Percentiles rank a stretch among this genome's conserved stretches.
phyloP scores from a whole-genome alignment of 2,113 vertebrate genomes.

The Dolichallabes microphthalmus region DNA sequence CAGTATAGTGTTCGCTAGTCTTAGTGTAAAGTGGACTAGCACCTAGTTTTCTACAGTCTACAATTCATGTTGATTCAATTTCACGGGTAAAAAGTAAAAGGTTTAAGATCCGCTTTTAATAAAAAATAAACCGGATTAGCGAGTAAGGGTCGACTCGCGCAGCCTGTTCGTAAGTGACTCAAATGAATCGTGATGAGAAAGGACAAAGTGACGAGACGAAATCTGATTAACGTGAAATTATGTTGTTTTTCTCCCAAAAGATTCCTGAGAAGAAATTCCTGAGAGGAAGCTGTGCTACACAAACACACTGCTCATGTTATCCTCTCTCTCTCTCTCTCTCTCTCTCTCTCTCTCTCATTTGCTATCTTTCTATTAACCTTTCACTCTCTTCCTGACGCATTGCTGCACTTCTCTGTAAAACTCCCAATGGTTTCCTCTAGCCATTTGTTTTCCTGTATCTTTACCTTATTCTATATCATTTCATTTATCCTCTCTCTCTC shows the following conservation, averaged over 20 bases:
- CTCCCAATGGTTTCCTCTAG: neutral
- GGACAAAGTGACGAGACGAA: neutral
- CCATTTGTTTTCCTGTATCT: neutral
- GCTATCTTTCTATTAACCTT: neutral
- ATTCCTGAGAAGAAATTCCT: neutral
- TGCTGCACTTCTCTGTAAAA: neutral
- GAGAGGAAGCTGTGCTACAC: neutral
- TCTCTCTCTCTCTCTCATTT: neutral
- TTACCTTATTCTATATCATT: neutral
- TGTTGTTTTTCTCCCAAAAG: neutral
- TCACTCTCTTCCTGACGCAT: neutral
- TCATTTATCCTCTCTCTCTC: neutral
- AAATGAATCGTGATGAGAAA: neutral
- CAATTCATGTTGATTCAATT: neutral
- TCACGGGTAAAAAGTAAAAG: no score
- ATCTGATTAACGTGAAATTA: neutral
- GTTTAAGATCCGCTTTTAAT: neutral
- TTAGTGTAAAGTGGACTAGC: neutral
- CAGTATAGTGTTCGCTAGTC: neutral
- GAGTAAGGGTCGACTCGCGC: neutral
- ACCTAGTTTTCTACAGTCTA: neutral
- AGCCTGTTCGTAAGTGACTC: neutral
- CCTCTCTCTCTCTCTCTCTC: neutral
- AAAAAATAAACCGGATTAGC: neutral
- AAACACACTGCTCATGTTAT: conserved; percentile 19